These are phyloP conservation scores for Nannobrachium achirus DNA, from an alignment of 2,113 vertebrate species.

Conservation along the genomic window DNA sequence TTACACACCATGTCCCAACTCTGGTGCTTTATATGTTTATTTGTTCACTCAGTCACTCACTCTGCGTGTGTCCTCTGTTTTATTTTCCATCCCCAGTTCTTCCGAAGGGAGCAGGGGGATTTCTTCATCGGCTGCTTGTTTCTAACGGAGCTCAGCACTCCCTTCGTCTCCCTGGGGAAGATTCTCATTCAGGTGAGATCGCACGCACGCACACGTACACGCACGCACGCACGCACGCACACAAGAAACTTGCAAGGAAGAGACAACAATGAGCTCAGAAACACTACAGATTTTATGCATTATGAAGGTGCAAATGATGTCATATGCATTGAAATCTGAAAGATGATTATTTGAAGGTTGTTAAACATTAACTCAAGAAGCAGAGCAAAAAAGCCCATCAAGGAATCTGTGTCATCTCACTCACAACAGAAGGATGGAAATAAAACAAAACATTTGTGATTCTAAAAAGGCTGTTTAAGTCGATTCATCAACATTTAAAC, in stretches of 20 bases:
- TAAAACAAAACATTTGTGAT: no score
- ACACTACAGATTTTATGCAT: no score
- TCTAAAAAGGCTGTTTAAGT: no score
- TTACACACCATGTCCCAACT: constrained; percentile 53
- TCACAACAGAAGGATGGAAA: no score
- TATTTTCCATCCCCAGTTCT: constrained; percentile 78
- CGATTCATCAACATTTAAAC: no score
- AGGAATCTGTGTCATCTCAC: no score
- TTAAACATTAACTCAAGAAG: no score
- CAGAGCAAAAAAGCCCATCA: no score
- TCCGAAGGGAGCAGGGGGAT: constrained; percentile 90
- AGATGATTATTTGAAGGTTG: no score
- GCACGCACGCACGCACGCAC: constrained; percentile 1
- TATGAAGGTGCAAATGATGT: no score
- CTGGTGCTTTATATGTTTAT: constrained; percentile 45
- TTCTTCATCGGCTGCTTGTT: constrained; percentile 97
- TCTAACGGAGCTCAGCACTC: constrained; percentile 95
- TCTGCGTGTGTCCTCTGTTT: constrained; percentile 33
- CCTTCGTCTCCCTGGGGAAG: constrained; percentile 96
- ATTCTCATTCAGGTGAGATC: constrained; percentile 92
- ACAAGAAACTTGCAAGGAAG: background rate
- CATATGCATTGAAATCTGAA: no score
- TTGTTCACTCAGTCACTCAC: constrained; percentile 49
- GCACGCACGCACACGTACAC: background rate
- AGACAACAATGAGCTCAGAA: no score